These are phyloP conservation scores for Takifugu bimaculatus DNA, from an alignment of 2,113 vertebrate genomes.

Conservation along the genomic window DNA sequence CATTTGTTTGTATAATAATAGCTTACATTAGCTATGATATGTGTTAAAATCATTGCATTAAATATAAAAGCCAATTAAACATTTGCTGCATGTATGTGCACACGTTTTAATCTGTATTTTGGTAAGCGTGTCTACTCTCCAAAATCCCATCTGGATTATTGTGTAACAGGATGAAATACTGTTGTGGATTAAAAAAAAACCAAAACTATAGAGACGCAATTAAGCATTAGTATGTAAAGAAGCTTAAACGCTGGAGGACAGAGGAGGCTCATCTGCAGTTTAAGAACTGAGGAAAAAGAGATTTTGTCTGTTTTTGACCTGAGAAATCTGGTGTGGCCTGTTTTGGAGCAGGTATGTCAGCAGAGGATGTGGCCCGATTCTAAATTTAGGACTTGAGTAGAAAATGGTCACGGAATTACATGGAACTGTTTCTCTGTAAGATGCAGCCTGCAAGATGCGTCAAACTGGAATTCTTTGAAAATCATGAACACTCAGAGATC, in stretches of 20 bases:
- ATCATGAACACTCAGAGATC: too few species aligned
- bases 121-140: neutral
- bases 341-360: neutral
- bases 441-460: conserved; percentile 47
- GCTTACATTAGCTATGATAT: too few species aligned
- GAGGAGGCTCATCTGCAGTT: conserved; percentile 14
- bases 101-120: neutral
- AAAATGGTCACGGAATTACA: conserved; percentile 32
- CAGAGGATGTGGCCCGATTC: conserved; percentile 5
- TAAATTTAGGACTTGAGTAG: conserved; percentile 30
- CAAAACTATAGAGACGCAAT: conserved; percentile 28
- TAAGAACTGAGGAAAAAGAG: conserved; percentile 20
- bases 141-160: neutral
- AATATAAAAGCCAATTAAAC: too few species aligned
- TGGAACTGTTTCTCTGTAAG: conserved; percentile 50
- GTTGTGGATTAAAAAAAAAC: too few species aligned
- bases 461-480: conserved; percentile 29
- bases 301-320: neutral
- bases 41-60: too few species aligned
- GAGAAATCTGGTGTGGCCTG: neutral
- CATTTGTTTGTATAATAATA: too few species aligned
- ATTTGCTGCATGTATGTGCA: too few species aligned
- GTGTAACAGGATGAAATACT: conserved; percentile 17
- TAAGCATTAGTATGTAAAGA: conserved; percentile 20
- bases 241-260: conserved; percentile 3